Conservation (phyloP, 2,888 invertebrate species). For the Cactoblastis cactorum region DNA sequence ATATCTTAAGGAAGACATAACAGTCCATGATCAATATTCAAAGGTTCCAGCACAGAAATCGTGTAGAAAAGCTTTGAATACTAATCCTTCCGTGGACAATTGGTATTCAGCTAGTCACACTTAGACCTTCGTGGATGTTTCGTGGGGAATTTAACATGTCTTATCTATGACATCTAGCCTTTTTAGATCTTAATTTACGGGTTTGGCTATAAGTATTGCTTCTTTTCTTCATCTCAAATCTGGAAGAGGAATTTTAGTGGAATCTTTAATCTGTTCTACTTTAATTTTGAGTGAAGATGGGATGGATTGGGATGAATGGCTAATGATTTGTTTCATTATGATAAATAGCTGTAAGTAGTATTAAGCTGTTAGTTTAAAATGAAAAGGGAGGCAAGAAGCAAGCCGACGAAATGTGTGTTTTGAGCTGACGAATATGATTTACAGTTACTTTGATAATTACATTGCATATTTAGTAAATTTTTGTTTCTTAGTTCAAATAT, state of each 20-base stretch:
- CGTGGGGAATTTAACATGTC: constrained; percentile 48
- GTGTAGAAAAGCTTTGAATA: constrained; percentile 62
- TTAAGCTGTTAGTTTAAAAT: background rate
- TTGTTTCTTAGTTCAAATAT: too few species aligned
- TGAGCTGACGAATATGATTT: background rate
- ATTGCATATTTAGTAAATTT: background rate
- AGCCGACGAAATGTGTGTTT: background rate
- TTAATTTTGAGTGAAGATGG: too few species aligned
- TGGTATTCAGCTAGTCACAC: constrained; percentile 59
- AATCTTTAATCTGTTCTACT: too few species aligned
- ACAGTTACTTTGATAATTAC: background rate
- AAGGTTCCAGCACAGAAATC: constrained; percentile 69
- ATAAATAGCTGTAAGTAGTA: too few species aligned
- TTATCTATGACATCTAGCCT: constrained; percentile 36
- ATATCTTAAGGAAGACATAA: constrained; percentile 32
- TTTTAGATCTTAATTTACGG: constrained; percentile 13
- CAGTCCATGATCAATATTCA: constrained; percentile 65
- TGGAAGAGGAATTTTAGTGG: too few species aligned
- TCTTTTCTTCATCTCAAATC: background rate
- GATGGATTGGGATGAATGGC: too few species aligned
- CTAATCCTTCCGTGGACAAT: constrained; percentile 49
- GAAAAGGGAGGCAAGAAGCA: background rate
- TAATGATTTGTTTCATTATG: too few species aligned
- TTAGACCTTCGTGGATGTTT: constrained; percentile 52
- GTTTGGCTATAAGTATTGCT: too few species aligned